A percentile compares a stretch with the other conserved stretches of the same genome.
Evolutionary conservation across 2,888 invertebrate species (phyloP).

Genomic region (Uropetala carovei): DNA sequence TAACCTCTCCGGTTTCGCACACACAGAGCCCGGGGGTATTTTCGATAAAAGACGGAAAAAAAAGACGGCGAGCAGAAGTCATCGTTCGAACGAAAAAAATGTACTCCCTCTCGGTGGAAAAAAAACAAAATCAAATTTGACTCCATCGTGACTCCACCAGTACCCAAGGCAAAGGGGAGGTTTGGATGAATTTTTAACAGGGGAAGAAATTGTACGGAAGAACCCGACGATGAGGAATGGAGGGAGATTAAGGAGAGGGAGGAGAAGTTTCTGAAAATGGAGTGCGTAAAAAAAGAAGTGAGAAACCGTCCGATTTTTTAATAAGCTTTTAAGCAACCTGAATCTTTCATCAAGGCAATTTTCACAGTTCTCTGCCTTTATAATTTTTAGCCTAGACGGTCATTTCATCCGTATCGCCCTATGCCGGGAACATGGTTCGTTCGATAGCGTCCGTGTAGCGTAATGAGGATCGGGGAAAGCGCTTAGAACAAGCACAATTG

Average conservation of each 20-base stretch:
- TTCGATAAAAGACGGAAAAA: too few species aligned
- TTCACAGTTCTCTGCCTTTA: background rate
- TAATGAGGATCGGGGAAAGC: background rate
- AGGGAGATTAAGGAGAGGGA: background rate
- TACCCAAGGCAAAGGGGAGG: too few species aligned
- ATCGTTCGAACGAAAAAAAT: too few species aligned
- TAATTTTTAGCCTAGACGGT: background rate
- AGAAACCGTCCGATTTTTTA: background rate
- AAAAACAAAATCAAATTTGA: too few species aligned
- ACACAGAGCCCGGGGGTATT: too few species aligned
- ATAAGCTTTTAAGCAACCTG: slow-evolving; percentile 6
- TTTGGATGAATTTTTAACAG: background rate
- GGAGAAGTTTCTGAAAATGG: background rate
- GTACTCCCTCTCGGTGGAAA: too few species aligned
- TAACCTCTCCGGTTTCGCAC: too few species aligned
- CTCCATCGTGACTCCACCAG: too few species aligned
- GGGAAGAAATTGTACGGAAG: background rate
- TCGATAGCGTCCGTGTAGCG: background rate
- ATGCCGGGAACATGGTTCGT: background rate
- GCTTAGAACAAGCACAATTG: background rate
- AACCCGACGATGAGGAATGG: background rate
- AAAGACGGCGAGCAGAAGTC: too few species aligned
- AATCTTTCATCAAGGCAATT: slow-evolving; percentile 14
- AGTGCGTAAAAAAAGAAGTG: background rate
- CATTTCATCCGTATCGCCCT: background rate